Base-by-base conservation (phyloP, 2,113 vertebrate species). In the Galeopterus variegatus region DNA sequence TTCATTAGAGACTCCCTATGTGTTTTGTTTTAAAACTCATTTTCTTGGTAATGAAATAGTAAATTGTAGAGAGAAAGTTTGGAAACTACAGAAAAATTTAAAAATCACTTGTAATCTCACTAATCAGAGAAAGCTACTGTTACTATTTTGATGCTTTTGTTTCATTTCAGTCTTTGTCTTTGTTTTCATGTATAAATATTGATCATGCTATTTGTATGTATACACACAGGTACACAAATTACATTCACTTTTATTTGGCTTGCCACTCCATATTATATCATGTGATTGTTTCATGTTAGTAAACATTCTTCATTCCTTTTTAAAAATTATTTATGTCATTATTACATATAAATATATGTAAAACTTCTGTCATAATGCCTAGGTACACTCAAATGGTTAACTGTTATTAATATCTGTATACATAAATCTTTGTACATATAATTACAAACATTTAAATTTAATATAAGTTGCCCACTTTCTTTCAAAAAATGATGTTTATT, bases 11-110 rank as follows among this genome's bases (percentile, higher is more conserved):
- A 64, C 45, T 84, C 33, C 26, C 33, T 41, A 14, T 41, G 28
- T 56, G 31, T 88, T 48, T 76, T 91, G 48, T 67, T 87, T 90
- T 41, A 84, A 84, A 89, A 77, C 56, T 84, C 21, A 73, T 81
- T 86, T 85, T 33, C 41, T 81, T 85, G n/a, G 31, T 81, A 80
- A 81, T 60, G 48, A 94, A 84, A 92, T 52, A 54, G 54, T 72
- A 62, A 60, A 4, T 77, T 80, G 6, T 48, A 54, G 56, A 65
- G 48, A 72, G 8, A 81, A 92, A 88, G 19, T 41, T 80, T 87
- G 8, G 33, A 91, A 83, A 52, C 24, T 33, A 72, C 67, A 90
- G 80, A 80, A 75, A 95, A 67, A 41, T 81, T 69, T 36, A 41
- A 67, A 88, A 88, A 87, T 70, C 11, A 65, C 31, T 28, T 69